Conservation (phyloP, 2,888 invertebrate genomes). For the Escarpia spicata region DNA sequence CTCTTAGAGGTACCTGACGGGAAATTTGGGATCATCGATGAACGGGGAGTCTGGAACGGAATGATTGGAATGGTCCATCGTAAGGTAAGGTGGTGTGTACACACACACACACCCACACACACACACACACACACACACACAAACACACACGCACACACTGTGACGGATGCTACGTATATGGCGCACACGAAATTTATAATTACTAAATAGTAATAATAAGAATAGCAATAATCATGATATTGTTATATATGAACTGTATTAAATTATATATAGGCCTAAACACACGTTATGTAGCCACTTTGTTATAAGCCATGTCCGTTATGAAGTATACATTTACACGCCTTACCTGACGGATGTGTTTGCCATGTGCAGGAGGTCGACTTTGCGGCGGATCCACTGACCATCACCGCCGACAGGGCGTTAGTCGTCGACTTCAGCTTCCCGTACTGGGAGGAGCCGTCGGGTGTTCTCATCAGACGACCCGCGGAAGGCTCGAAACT, state of each 20-base stretch:
- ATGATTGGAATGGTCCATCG: slow-evolving; percentile 29
- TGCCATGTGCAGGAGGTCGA: slow-evolving; percentile 8
- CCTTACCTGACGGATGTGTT: background rate
- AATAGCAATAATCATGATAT: no score
- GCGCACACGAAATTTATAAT: no score
- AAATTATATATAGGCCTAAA: no score
- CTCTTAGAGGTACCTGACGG: slow-evolving; percentile 28
- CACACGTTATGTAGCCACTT: no score
- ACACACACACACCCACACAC: background rate
- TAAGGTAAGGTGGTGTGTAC: slow-evolving; percentile 17
- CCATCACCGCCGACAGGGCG: slow-evolving; percentile 20
- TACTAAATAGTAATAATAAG: no score
- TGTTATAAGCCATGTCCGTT: no score
- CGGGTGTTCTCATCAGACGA: slow-evolving; percentile 22
- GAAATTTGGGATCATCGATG: slow-evolving; percentile 29
- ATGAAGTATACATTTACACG: no score
- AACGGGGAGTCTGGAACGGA: slow-evolving; percentile 28
- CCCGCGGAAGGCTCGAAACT: background rate
- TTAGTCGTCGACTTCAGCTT: slow-evolving; percentile 23
- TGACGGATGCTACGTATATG: background rate
- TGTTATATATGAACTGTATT: no score
- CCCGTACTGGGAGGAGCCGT: slow-evolving; percentile 29
- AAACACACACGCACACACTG: no score
- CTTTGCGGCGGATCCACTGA: background rate
- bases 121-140: no score